Conservation (phyloP, 2,797 vertebrate genomes). For the Brachyrhaphis roseni region DNA sequence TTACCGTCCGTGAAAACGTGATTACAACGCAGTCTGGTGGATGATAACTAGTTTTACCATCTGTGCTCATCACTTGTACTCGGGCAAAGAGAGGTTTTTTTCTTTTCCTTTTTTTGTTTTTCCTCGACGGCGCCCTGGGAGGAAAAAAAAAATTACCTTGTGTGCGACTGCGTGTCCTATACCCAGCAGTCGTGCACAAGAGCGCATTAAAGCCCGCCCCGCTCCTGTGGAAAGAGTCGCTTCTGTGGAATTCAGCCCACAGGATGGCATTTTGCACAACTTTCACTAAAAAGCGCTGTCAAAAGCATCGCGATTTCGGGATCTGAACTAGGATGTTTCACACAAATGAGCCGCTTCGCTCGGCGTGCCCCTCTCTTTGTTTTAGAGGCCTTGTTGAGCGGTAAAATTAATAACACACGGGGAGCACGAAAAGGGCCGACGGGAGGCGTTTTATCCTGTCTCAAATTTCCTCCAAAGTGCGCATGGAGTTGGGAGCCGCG, state of each 20-base stretch:
- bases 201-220: conserved; percentile 79
- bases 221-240: conserved; percentile 63
- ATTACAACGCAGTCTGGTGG: conserved; percentile 5
- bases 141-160: conserved; percentile 46
- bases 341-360: conserved; percentile 22
- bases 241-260: conserved; percentile 49
- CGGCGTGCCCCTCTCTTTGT: conserved; percentile 25
- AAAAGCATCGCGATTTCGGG: conserved; percentile 10
- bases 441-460: conserved; percentile 52
- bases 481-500: conserved; percentile 76
- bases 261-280: conserved; percentile 67
- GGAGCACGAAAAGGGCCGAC: conserved; percentile 44
- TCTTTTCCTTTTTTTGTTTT: background rate
- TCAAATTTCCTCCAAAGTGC: conserved; percentile 75
- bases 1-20: conserved; percentile 6
- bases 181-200: conserved; percentile 69
- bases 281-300: conserved; percentile 60
- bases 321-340: conserved; percentile 1
- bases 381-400: conserved; percentile 53
- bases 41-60: conserved; percentile 51
- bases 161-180: conserved; percentile 72
- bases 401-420: conserved; percentile 38
- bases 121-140: conserved; percentile 56
- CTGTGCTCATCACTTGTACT: conserved; percentile 31
- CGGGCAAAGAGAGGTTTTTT: background rate